phyloP scores from a whole-genome alignment of 2,888 invertebrate species.

The Amblyjoppa fuscipennis region DNA sequence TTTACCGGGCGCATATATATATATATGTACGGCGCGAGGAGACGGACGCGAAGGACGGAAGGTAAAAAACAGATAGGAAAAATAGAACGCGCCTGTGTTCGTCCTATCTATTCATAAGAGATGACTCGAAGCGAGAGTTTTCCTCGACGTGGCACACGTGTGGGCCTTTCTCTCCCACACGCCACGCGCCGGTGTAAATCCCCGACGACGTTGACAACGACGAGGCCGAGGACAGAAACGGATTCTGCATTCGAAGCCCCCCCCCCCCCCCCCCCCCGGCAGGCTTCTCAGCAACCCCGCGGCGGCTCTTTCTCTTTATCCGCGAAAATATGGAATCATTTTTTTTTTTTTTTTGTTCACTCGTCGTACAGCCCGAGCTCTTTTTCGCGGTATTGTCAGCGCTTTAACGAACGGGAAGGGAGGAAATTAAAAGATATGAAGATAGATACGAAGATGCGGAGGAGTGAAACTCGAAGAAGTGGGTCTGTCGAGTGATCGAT shows the following conservation, averaged over 20 bases:
- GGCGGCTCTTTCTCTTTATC: conserved; percentile 16
- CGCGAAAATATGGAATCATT: conserved; percentile 49
- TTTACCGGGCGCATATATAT: conserved; percentile 6
- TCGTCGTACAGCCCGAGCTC: background rate
- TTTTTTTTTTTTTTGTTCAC: conserved; percentile 32
- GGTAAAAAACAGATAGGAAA: conserved; percentile 1
- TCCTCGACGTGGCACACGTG: conserved; percentile 50
- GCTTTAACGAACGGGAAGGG: conserved; percentile 33
- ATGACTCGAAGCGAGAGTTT: conserved; percentile 49
- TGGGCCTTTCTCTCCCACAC: conserved; percentile 6
- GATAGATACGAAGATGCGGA: background rate
- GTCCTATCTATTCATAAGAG: conserved; percentile 47
- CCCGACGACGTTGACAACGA: conserved; percentile 46
- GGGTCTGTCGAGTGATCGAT: conserved; percentile 61
- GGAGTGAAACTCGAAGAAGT: conserved; percentile 33
- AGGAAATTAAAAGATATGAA: background rate
- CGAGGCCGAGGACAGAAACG: conserved; percentile 27
- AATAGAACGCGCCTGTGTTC: conserved; percentile 23
- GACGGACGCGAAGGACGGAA: background rate
- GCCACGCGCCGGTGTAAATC: conserved; percentile 35
- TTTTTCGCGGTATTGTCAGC: conserved; percentile 59
- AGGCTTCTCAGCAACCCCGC: background rate
- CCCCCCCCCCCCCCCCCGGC: conserved; percentile 15
- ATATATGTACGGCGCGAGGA: background rate
- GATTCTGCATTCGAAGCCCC: conserved; percentile 42